Evolutionary conservation across 2,113 vertebrate species (phyloP).

Genomic region (Corythoichthys haematopterus): DNA sequence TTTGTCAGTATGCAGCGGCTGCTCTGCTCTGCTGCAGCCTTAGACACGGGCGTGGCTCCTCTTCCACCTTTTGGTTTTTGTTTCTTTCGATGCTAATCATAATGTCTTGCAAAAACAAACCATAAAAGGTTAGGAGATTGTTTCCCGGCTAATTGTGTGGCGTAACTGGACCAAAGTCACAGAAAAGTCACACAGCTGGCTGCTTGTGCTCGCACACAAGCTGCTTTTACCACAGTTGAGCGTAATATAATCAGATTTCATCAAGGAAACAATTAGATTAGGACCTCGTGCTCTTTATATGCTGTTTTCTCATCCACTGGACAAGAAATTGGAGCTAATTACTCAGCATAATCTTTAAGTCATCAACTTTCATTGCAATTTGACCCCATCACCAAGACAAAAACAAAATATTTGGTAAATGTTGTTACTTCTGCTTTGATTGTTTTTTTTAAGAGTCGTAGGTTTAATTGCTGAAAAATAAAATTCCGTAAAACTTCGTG

Average conservation of each 20-base stretch:
- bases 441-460: too few relatives aligned
- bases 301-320: constrained; percentile 16
- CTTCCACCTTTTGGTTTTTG: not conserved
- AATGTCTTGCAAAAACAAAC: constrained; percentile 1
- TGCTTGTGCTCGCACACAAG: constrained; percentile 48
- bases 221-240: constrained; percentile 38
- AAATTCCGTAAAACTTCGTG: too few relatives aligned
- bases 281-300: constrained; percentile 62
- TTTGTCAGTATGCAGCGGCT: constrained; percentile 9
- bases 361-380: not conserved
- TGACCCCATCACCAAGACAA: not conserved
- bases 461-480: too few relatives aligned
- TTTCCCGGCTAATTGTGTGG: constrained; percentile 3
- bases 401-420: not conserved
- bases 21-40: constrained; percentile 32
- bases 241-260: constrained; percentile 63
- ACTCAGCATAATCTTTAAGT: constrained; percentile 34
- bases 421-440: too few relatives aligned
- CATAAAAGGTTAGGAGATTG: not conserved
- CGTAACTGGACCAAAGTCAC: constrained; percentile 41
- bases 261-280: constrained; percentile 54
- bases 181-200: constrained; percentile 28
- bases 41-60: constrained; percentile 44
- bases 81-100: not conserved
- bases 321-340: constrained; percentile 16